These are phyloP conservation scores for Morpho helenor DNA, from an alignment of 2,888 invertebrate genomes.

Conservation along the genomic window DNA sequence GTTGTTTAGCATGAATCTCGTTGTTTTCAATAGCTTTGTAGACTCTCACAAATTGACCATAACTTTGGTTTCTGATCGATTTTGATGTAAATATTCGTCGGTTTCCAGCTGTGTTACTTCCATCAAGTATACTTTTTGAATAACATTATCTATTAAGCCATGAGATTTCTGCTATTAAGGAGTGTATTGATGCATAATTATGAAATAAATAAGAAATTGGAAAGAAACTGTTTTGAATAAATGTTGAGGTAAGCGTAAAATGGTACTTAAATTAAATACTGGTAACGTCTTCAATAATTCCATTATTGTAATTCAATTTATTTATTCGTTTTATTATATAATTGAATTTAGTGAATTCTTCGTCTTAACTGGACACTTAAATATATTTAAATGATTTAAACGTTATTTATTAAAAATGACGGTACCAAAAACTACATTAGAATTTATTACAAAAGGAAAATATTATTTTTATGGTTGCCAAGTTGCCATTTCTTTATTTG, in stretches of 20 bases:
- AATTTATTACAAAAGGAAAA: too few species aligned
- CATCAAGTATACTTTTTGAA: slow-evolving; percentile 33
- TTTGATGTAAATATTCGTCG: slow-evolving; percentile 45
- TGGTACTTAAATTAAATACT: slow-evolving; percentile 3
- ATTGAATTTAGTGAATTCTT: background rate
- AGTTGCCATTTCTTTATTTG: too few species aligned
- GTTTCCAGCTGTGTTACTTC: slow-evolving; percentile 53
- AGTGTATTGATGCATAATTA: slow-evolving; percentile 9
- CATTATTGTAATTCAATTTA: slow-evolving; percentile 1
- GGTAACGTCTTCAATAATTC: background rate
- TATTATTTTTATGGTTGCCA: too few species aligned
- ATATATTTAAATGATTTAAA: too few species aligned
- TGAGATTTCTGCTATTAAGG: slow-evolving; percentile 55
- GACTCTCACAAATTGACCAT: slow-evolving; percentile 50
- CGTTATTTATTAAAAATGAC: too few species aligned
- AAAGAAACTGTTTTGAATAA: slow-evolving; percentile 10
- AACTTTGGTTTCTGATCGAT: slow-evolving; percentile 43
- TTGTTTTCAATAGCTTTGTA: slow-evolving; percentile 50
- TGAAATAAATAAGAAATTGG: slow-evolving; percentile 9
- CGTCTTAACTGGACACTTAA: too few species aligned
- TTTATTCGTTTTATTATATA: background rate
- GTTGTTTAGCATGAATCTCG: slow-evolving; percentile 28
- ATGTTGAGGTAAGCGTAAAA: background rate
- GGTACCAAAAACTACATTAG: too few species aligned
- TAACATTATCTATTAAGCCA: slow-evolving; percentile 41